Evolutionary conservation across 2,888 invertebrate genomes (phyloP), one percentile per base, ranked within the genome.

Genomic region (Myathropa florea): DNA sequence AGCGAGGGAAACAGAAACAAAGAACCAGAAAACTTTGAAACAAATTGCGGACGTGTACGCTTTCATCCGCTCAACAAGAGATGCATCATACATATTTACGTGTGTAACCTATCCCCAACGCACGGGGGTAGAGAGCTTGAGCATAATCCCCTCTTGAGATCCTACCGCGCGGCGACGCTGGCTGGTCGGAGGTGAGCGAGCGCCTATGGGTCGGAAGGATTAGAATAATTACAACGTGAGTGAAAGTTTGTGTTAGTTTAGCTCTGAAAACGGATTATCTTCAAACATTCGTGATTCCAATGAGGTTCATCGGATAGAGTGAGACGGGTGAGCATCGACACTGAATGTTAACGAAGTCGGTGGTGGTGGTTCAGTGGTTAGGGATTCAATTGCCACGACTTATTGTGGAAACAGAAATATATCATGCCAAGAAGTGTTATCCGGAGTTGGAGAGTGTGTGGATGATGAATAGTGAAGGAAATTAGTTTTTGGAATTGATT

Each of bases 11-110:
- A 12, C 33, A 33, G 18, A 46, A 4, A 46, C 46, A 46, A 46
- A 18, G 18, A 70, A 70, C 23, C 70, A 70, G 59, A 30, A 70
- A 70, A 70, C 18, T 33, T n/a, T 36, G 36, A 14, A 59, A 70
- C 70, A 70, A 70, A 70, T 59, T 36, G 59, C 70, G 59, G 18
- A 70, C 57, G 70, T 70, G 57, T 59, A 70, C 24, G 23, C 57
- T 36, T 70, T 59, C 36, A 33, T n/a, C n/a, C 33, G 46, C n/a
- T 18, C 46, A 6, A 18, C 46, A 46, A 4, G 46, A n/a, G 3
- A 33, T 33, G 33, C 33, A 33, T n/a, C n/a, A n/a, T n/a, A n/a
- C n/a, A 33, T 33, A 12, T 33, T 33, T 33, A 33, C 30, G 12
- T 46, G 46, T 18, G 46, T 21, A 46, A 46, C 46, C 18, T 6